Conservation (phyloP, 2,888 invertebrate species). For the Heliconius sara region DNA sequence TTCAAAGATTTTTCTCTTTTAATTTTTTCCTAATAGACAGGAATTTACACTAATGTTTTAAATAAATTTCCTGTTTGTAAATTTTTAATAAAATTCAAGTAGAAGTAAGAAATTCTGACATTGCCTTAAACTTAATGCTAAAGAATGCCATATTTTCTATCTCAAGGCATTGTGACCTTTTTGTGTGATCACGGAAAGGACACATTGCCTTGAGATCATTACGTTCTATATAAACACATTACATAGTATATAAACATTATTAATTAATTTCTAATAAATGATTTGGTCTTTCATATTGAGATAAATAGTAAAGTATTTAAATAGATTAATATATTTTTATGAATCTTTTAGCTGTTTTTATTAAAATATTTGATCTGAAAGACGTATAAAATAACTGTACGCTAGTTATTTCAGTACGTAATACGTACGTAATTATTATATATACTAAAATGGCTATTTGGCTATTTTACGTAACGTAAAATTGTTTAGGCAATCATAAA, state of each 20-base stretch:
- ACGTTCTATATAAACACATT: too few species aligned
- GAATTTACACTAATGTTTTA: background rate
- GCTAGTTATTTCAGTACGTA: background rate
- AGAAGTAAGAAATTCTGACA: background rate
- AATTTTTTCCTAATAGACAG: background rate
- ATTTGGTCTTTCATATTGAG: background rate
- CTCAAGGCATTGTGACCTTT: too few species aligned
- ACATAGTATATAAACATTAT: background rate
- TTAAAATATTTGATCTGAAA: background rate
- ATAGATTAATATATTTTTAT: background rate
- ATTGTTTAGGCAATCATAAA: conserved; percentile 36
- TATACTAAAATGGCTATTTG: too few species aligned
- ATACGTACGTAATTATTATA: too few species aligned
- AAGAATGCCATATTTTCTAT: too few species aligned
- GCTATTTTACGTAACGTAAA: background rate
- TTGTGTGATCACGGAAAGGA: too few species aligned
- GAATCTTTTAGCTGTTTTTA: background rate
- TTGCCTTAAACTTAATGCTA: background rate
- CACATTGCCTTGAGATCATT: too few species aligned
- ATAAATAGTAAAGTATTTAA: conserved; percentile 2
- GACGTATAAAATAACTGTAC: too few species aligned
- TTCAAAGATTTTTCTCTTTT: background rate
- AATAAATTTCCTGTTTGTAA: background rate
- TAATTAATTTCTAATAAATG: background rate
- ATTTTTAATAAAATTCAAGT: background rate